Conservation (phyloP, 2,888 invertebrate genomes). For the Sepioteuthis lessoniana region DNA sequence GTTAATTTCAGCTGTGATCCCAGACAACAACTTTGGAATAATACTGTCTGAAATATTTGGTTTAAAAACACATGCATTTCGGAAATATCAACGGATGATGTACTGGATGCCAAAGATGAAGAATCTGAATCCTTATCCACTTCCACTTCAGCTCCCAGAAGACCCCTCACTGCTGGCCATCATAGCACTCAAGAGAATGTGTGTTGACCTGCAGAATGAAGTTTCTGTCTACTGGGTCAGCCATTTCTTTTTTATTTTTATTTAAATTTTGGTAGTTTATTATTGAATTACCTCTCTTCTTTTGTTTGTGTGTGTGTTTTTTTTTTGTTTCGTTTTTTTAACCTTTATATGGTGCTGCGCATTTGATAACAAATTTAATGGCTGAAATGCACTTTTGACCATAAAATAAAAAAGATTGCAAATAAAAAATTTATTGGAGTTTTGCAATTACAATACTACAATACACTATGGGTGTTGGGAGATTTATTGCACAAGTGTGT, state of each 20-base stretch:
- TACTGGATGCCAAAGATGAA: slow-evolving; percentile 91
- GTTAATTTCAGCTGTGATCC: slow-evolving; percentile 84
- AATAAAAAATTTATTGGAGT: no score
- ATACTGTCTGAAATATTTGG: slow-evolving; percentile 91
- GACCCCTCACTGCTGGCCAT: slow-evolving; percentile 86
- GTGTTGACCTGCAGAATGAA: slow-evolving; percentile 84
- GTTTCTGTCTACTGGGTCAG: slow-evolving; percentile 75
- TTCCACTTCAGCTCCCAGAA: slow-evolving; percentile 81
- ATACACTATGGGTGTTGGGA: no score
- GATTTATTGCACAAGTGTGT: no score
- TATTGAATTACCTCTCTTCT: neutral
- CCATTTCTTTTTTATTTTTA: neutral
- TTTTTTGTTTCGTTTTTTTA: neutral
- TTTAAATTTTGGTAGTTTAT: neutral
- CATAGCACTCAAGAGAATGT: slow-evolving; percentile 88
- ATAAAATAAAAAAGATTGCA: no score
- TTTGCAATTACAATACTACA: no score
- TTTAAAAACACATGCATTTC: slow-evolving; percentile 79
- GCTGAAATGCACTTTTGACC: no score
- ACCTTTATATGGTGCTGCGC: neutral
- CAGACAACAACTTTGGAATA: slow-evolving; percentile 90
- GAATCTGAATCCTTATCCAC: slow-evolving; percentile 75
- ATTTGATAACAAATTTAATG: no score
- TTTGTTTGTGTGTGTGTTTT: no score
- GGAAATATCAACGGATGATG: slow-evolving; percentile 78